Conservation (phyloP, 2,888 invertebrate species). For the Hypsopygia costalis region DNA sequence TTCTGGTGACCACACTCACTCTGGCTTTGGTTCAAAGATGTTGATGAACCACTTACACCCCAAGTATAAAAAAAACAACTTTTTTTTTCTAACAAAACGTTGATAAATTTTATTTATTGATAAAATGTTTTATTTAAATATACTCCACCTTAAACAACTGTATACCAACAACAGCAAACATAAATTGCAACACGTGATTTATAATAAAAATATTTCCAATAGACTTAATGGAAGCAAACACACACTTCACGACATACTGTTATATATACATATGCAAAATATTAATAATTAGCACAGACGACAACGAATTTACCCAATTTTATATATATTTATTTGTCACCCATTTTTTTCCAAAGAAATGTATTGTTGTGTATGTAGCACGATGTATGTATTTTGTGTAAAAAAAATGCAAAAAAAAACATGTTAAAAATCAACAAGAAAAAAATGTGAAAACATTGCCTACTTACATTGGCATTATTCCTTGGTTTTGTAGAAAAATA, state of each 20-base stretch:
- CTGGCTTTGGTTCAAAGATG: no score
- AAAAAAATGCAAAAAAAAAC: slow-evolving; percentile 40
- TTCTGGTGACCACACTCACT: no score
- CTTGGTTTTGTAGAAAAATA: slow-evolving; percentile 44
- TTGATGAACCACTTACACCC: no score
- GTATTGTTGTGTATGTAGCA: slow-evolving; percentile 44
- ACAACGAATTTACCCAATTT: slow-evolving; percentile 23
- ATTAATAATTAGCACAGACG: slow-evolving; percentile 26
- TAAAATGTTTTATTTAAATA: slow-evolving; percentile 13
- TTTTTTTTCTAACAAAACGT: no score
- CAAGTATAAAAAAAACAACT: no score
- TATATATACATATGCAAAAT: slow-evolving; percentile 25
- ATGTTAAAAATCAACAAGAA: slow-evolving; percentile 36
- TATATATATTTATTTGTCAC: slow-evolving; percentile 28
- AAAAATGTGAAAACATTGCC: slow-evolving; percentile 36
- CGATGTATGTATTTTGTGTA: slow-evolving; percentile 42
- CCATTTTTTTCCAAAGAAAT: slow-evolving; percentile 51
- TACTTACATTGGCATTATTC: slow-evolving; percentile 62
- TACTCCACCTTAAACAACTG: slow-evolving; percentile 97
- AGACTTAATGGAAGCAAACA: slow-evolving; percentile 97
- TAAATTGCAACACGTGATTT: slow-evolving; percentile 99
- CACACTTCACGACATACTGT: slow-evolving; percentile 99
- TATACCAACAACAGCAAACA: slow-evolving; percentile 99
- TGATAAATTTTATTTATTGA: background rate
- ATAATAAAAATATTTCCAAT: slow-evolving; percentile 99